Evolutionary conservation across 2,113 vertebrate genomes (phyloP).

Genomic region (Lonchura striata): DNA sequence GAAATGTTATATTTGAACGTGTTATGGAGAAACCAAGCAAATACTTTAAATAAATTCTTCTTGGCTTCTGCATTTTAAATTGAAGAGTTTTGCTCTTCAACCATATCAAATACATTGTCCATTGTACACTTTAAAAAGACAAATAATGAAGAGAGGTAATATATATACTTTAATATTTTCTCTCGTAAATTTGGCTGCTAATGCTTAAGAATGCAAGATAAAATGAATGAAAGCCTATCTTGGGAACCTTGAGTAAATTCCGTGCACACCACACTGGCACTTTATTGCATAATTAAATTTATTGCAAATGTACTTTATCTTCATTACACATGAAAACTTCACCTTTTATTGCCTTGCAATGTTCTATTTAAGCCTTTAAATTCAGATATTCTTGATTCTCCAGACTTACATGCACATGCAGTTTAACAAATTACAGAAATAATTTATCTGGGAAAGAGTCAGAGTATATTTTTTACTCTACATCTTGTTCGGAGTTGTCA

Average conservation of each 20-base stretch:
- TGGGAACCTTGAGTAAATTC: constrained; percentile 62
- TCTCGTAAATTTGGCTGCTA: constrained; percentile 49
- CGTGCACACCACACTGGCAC: constrained; percentile 48
- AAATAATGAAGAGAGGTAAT: neutral
- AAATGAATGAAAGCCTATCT: constrained; percentile 40
- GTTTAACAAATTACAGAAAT: neutral
- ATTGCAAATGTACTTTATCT: constrained; percentile 70
- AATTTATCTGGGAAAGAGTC: neutral
- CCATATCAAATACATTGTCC: neutral
- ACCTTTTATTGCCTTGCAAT: neutral
- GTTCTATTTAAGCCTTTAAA: constrained; percentile 29
- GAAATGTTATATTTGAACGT: constrained; percentile 9
- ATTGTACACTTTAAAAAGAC: neutral
- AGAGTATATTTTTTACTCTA: constrained; percentile 18
- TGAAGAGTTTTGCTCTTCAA: constrained; percentile 26
- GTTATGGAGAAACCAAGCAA: constrained; percentile 6
- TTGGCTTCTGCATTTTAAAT: constrained; percentile 55
- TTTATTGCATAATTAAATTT: constrained; percentile 71
- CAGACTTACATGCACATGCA: neutral
- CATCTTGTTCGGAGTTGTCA: constrained; percentile 35
- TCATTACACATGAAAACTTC: constrained; percentile 67
- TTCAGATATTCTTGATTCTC: neutral
- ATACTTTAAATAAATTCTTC: constrained; percentile 26
- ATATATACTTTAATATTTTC: constrained; percentile 48
- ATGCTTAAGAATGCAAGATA: constrained; percentile 52